Percentiles rank a stretch among this genome's conserved stretches.
Conservation (phyloP, 1,140 invertebrate species). For the Drosophila subpulchrella region DNA sequence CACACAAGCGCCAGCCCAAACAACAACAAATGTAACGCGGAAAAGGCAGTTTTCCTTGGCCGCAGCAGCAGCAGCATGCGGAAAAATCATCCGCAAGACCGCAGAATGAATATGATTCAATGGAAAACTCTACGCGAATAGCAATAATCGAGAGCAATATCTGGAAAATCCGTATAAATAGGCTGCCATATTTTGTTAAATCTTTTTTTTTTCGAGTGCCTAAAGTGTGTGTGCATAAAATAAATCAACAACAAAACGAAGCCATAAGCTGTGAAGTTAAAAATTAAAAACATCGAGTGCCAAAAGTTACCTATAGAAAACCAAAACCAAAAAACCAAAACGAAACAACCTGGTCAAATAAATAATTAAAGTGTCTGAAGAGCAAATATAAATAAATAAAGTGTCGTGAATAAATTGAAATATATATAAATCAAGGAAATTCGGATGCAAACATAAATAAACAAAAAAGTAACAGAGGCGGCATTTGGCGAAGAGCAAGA, state of each 20-base stretch:
- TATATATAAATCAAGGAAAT: neutral
- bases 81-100: conserved; percentile 47
- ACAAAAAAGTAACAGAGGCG: conserved; percentile 30
- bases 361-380: conserved; percentile 16
- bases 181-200: conserved; percentile 1
- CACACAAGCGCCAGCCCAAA: conserved; percentile 3
- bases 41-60: conserved; percentile 39
- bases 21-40: conserved; percentile 44
- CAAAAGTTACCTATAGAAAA: conserved; percentile 1
- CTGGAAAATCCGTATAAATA: conserved; percentile 4
- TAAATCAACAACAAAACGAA: conserved; percentile 9
- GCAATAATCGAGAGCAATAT: conserved; percentile 39
- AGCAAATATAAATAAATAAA: conserved; percentile 13
- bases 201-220: conserved; percentile 19
- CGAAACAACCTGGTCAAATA: neutral
- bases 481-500: conserved; percentile 29
- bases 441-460: conserved; percentile 24
- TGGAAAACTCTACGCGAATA: neutral
- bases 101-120: conserved; percentile 12
- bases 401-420: conserved; percentile 6
- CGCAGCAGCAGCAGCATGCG: conserved; percentile 48
- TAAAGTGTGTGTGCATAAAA: conserved; percentile 3
- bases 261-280: neutral
- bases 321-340: neutral
- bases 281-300: conserved; percentile 6